phyloP scores from a whole-genome alignment of 2,113 vertebrate species.

The Polypterus bichir region DNA sequence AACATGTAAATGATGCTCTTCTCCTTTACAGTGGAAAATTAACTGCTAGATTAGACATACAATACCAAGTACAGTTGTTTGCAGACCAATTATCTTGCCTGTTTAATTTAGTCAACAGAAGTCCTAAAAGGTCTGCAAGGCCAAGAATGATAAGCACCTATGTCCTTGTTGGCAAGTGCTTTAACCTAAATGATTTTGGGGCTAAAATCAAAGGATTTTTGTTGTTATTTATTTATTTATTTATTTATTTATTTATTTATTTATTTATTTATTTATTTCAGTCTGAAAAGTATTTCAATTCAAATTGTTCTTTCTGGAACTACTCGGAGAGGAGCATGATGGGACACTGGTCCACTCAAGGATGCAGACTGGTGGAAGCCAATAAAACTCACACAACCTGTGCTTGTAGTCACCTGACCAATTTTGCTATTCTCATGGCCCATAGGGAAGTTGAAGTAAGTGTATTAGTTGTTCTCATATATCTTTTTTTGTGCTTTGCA shows the following conservation, averaged over 20 bases:
- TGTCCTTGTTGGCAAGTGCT: no score
- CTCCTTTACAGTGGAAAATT: constrained; percentile 82
- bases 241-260: not conserved
- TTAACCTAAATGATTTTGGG: not conserved
- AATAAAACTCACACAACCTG: constrained; percentile 93
- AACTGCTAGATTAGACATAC: constrained; percentile 80
- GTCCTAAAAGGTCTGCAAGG: constrained; percentile 50
- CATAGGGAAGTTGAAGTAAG: constrained; percentile 80
- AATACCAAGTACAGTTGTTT: constrained; percentile 59
- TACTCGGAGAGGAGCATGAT: constrained; percentile 98
- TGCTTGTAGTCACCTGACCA: constrained; percentile 93
- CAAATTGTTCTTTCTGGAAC: constrained; percentile 99
- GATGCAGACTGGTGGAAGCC: constrained; percentile 89
- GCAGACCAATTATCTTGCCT: constrained; percentile 60
- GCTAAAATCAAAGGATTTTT: not conserved
- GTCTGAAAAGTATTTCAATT: constrained; percentile 96
- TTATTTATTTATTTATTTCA: constrained; percentile 34
- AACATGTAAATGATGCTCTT: constrained; percentile 90
- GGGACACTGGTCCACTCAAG: constrained; percentile 97
- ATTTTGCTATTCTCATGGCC: constrained; percentile 96
- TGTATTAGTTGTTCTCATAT: constrained; percentile 30
- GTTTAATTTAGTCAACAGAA: constrained; percentile 57
- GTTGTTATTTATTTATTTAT: not conserved
- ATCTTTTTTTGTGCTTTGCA: not conserved
- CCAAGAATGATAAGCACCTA: constrained; percentile 18